Conservation (phyloP, 2,888 invertebrate genomes). For the Drosophila monieri region DNA sequence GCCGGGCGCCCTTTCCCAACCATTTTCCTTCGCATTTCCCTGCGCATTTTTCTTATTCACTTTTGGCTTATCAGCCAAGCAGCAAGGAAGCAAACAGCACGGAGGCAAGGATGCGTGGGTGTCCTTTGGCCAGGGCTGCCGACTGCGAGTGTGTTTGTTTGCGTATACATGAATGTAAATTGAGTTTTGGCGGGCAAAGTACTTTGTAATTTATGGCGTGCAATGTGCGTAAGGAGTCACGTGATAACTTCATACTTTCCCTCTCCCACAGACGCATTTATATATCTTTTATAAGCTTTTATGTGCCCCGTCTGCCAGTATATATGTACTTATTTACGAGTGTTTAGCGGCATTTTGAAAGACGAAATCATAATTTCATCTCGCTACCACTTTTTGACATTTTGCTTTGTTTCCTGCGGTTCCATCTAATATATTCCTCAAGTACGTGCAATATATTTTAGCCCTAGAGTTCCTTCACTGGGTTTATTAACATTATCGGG, state of each 20-base stretch:
- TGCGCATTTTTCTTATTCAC: slow-evolving; percentile 40
- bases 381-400: slow-evolving; percentile 56
- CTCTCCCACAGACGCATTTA: slow-evolving; percentile 26
- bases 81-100: slow-evolving; percentile 38
- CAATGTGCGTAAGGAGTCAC: slow-evolving; percentile 78
- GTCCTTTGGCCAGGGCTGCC: slow-evolving; percentile 1
- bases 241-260: slow-evolving; percentile 70
- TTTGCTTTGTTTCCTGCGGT: slow-evolving; percentile 64
- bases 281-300: slow-evolving; percentile 56
- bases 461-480: slow-evolving; percentile 45
- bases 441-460: slow-evolving; percentile 68
- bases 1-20: slow-evolving; percentile 2
- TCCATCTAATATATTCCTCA: slow-evolving; percentile 45
- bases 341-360: slow-evolving; percentile 72
- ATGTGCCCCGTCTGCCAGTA: slow-evolving; percentile 19
- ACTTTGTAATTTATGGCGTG: slow-evolving; percentile 78
- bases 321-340: slow-evolving; percentile 66
- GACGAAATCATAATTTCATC: slow-evolving; percentile 75
- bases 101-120: slow-evolving; percentile 7
- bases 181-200: slow-evolving; percentile 68
- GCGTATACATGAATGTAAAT: slow-evolving; percentile 41
- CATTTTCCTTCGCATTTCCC: slow-evolving; percentile 28
- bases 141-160: slow-evolving; percentile 22
- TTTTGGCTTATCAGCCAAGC: slow-evolving; percentile 57
- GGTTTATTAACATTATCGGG: slow-evolving; percentile 66